phyloP scores from a whole-genome alignment of 2,113 vertebrate species.

The Hippocampus mohnikei region DNA sequence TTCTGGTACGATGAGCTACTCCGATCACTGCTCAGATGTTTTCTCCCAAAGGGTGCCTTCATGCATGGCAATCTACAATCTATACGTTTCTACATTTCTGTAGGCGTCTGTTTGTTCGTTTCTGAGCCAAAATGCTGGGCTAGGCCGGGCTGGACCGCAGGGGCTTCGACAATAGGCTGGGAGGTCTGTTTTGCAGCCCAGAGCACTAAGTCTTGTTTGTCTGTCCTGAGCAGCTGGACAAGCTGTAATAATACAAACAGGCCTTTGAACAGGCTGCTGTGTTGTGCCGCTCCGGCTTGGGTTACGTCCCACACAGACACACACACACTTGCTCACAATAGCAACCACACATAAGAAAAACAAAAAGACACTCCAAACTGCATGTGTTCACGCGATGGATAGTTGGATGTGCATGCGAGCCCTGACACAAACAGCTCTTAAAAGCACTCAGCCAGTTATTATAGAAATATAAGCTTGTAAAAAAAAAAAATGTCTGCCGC shows the following conservation, averaged over 20 bases:
- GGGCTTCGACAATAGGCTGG: constrained; percentile 56
- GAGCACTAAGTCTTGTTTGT: constrained; percentile 74
- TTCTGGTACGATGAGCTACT: neutral
- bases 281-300: constrained; percentile 63
- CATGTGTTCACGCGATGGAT: constrained; percentile 9
- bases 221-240: constrained; percentile 75
- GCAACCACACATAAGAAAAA: constrained; percentile 21
- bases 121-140: constrained; percentile 41
- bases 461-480: constrained; percentile 19
- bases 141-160: constrained; percentile 54
- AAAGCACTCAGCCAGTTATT: constrained; percentile 19
- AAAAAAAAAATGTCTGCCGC: neutral
- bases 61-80: constrained; percentile 16
- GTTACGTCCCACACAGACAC: constrained; percentile 63
- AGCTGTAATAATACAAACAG: constrained; percentile 79
- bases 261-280: constrained; percentile 73
- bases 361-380: constrained; percentile 7
- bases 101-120: constrained; percentile 61
- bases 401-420: neutral
- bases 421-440: neutral
- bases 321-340: constrained; percentile 28
- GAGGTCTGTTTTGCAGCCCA: constrained; percentile 66
- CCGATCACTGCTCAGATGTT: constrained; percentile 15
- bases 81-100: constrained; percentile 5
- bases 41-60: constrained; percentile 32